phyloP scores from a whole-genome alignment of 2,113 vertebrate genomes.

The Cepphus grylle region DNA sequence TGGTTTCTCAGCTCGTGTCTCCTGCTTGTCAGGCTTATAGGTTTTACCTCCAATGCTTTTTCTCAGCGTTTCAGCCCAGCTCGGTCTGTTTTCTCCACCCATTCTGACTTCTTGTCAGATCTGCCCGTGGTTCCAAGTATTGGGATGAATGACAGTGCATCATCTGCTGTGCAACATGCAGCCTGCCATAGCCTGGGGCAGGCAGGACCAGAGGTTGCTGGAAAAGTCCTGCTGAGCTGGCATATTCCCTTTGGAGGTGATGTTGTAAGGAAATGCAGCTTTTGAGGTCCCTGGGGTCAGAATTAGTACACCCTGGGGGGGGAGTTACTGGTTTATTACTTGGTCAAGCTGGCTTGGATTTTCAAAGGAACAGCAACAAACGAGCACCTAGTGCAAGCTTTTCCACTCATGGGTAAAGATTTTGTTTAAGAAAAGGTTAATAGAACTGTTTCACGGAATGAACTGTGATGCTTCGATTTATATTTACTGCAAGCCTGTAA shows the following conservation, averaged over 20 bases:
- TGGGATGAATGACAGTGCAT: not conserved
- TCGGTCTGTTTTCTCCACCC: not conserved
- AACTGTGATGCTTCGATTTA: not conserved
- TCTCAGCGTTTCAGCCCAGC: not conserved
- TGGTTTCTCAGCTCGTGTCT: not conserved
- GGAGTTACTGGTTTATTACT: not conserved
- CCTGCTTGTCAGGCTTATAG: not conserved
- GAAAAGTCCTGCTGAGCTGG: not conserved
- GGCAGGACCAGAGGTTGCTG: not conserved
- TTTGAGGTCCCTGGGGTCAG: not conserved
- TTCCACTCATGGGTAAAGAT: not conserved
- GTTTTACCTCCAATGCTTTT: not conserved
- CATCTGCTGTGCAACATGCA: not conserved
- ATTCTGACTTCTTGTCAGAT: not conserved
- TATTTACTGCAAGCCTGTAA: not conserved
- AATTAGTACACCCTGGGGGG: not conserved
- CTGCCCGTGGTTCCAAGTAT: not conserved
- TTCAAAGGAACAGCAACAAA: not conserved
- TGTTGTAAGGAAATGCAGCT: not conserved
- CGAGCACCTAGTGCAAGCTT: accelerated
- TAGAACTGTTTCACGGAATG: not conserved
- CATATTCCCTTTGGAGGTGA: not conserved
- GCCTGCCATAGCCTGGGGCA: not conserved
- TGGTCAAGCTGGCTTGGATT: not conserved
- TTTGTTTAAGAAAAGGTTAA: not conserved